phyloP scores from a whole-genome alignment of 2,797 vertebrate species.

The Cynopterus sphinx region DNA sequence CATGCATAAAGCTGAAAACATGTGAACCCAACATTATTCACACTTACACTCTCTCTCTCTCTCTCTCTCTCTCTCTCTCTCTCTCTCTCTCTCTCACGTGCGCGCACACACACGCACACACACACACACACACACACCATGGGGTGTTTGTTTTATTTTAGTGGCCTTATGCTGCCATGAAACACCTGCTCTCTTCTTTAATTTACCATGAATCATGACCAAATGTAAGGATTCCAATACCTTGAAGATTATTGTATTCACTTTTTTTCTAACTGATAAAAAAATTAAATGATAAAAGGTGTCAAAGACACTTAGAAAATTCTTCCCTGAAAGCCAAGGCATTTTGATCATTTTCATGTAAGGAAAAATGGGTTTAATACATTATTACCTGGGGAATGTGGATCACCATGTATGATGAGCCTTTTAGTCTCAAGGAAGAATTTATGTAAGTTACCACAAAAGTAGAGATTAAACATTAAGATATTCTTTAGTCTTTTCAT shows the following conservation, averaged over 20 bases:
- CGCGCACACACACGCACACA: neutral
- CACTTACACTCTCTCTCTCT: too few species aligned
- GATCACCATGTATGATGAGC: neutral
- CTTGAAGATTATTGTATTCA: neutral
- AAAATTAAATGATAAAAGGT: constrained; percentile 21
- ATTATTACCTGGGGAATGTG: neutral
- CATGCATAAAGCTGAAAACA: neutral
- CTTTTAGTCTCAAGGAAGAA: neutral
- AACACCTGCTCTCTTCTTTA: neutral
- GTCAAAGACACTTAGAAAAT: neutral
- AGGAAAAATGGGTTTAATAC: neutral
- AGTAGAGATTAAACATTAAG: neutral
- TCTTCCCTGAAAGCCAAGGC: neutral
- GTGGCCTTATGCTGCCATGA: neutral
- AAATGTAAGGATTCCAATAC: constrained; percentile 8
- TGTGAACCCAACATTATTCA: neutral
- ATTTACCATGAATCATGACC: neutral
- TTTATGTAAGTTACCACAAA: neutral
- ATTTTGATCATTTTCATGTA: neutral
- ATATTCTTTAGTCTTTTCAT: neutral
- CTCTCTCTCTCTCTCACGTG: too few species aligned
- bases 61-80: too few species aligned
- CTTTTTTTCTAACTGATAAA: neutral
- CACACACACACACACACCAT: neutral
- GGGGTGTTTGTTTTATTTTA: neutral